These are phyloP conservation scores for Opisthocomus hoazin DNA, from an alignment of 2,113 vertebrate species.

Conservation along the genomic window DNA sequence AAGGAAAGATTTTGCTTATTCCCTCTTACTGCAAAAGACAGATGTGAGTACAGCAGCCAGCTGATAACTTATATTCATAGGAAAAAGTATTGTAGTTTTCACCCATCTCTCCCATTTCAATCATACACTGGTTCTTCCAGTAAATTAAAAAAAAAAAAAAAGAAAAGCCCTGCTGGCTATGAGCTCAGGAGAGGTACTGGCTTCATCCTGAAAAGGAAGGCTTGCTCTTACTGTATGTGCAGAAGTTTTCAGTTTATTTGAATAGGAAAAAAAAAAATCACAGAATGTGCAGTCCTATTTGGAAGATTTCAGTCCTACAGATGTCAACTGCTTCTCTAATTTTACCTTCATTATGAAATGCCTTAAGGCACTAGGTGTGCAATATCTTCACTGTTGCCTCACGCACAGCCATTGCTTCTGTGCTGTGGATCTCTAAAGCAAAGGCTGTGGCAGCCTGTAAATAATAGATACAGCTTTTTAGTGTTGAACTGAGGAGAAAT, in stretches of 20 bases:
- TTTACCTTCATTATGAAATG: slow-evolving; percentile 59
- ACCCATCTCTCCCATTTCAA: not conserved
- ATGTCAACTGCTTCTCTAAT: slow-evolving; percentile 49
- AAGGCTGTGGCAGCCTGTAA: slow-evolving; percentile 26
- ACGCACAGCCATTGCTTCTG: slow-evolving; percentile 8
- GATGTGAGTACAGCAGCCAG: not conserved
- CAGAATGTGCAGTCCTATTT: not conserved
- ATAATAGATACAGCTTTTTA: slow-evolving; percentile 45
- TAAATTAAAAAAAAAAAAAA: not conserved
- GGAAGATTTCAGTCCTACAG: slow-evolving; percentile 18
- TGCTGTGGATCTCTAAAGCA: not conserved
- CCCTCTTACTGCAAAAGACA: not conserved
- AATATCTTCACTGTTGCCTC: not conserved
- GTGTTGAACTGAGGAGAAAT: slow-evolving; percentile 26
- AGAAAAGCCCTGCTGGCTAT: not conserved
- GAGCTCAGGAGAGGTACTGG: not conserved
- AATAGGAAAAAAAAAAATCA: not conserved
- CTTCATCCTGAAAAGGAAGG: slow-evolving; percentile 20
- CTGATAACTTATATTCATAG: slow-evolving; percentile 35
- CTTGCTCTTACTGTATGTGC: not conserved
- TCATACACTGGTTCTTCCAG: not conserved
- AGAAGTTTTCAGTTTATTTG: slow-evolving; percentile 7
- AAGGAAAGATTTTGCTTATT: not conserved
- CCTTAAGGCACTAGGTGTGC: slow-evolving; percentile 4
- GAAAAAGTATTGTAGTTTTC: slow-evolving; percentile 9